Evolutionary conservation across 2,888 invertebrate genomes (phyloP).

Genomic region (Cantharis flavilabris): DNA sequence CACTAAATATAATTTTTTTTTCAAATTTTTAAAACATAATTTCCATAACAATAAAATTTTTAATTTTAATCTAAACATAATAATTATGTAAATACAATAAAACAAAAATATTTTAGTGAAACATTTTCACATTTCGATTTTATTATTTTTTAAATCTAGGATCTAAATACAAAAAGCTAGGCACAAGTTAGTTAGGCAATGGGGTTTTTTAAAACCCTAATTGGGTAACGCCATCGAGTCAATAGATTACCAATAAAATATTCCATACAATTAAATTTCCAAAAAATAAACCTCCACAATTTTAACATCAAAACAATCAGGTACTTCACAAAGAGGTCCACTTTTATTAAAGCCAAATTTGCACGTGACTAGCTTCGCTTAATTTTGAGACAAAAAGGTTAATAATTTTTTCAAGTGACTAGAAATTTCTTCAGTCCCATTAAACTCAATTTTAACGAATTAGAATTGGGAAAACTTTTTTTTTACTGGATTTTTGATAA

Average conservation of each 20-base stretch:
- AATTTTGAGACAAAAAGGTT: neutral
- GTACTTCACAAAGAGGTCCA: neutral
- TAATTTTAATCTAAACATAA: neutral
- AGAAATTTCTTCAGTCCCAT: neutral
- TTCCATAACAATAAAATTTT: neutral
- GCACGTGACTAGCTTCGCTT: neutral
- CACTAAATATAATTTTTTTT: neutral
- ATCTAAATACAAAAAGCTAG: slow-evolving; percentile 48
- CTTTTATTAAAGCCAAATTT: neutral
- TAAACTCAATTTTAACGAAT: neutral
- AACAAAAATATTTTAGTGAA: slow-evolving; percentile 10
- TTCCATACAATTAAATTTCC: neutral
- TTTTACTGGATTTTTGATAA: neutral
- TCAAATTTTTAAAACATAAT: neutral
- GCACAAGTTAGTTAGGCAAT: slow-evolving; percentile 46
- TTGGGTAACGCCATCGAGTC: neutral
- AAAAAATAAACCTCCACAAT: neutral
- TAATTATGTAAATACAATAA: slow-evolving; percentile 3
- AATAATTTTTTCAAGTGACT: neutral
- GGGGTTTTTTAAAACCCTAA: slow-evolving; percentile 8
- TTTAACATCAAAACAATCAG: neutral
- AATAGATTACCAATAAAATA: slow-evolving; percentile 1
- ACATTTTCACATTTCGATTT: slow-evolving; percentile 3
- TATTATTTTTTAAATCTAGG: slow-evolving; percentile 31
- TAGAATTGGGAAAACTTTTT: neutral